Base-by-base conservation (phyloP, 1,140 invertebrate species). In the Lepidotrigona ventralis region DNA sequence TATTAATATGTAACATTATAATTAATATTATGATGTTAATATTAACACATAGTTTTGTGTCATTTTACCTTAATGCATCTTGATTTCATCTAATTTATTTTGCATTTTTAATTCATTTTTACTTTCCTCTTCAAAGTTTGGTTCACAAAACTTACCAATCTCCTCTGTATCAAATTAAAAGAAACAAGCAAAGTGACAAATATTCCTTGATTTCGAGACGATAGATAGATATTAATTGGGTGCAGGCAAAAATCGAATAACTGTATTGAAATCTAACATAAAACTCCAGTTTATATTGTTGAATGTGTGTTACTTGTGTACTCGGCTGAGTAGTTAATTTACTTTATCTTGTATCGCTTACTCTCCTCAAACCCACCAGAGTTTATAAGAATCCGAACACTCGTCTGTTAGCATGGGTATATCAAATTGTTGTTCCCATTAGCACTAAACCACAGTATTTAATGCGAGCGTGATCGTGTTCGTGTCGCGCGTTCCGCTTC, bases 381-480 rank as follows among this genome's bases (percentile, higher is more conserved):
- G 23, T 64, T 29, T 15, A 15, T 17, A 19, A n/a, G 14, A 64
- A 26, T 5, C n/a, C n/a, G n/a, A 26, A 29, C 33, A 33, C 63
- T 64, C 26, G 63, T 29, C n/a, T 6, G 4, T 1, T 17, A 6
- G 26, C 19, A 29, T 64, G 17, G 17, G 12, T 56, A 19, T 29
- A 17, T 6, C 15, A 29, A 74, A 70, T 17, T 21, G 72, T 17
- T 21, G 72, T 46, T 82, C 79, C 66, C 71, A 70, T 33, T 68
- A 54, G 83, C 79, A 56, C 81, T 78, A 82, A 82, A 78, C 64
- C 21, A 21, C 70, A 51, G 12, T 66, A 21, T 82, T 82, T 82
- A 78, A 82, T 82, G 81, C 21, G 54, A 53, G 33, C 66, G 2
- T 17, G 56, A 29, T 15, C 39, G 39, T 33, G 58, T 46, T 53